These are phyloP conservation scores for human DNA, from an alignment of 2,113 vertebrate genomes.

Conservation along the genomic window GRCh38 chr11:78221001-78221500, in stretches of 20 bases:
- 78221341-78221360: too few relatives aligned
- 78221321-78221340: not conserved
- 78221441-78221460: not conserved
- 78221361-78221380: not conserved
- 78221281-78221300: not conserved
- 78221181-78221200: not conserved
- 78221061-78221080: not conserved
- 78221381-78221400: not conserved
- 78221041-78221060: not conserved
- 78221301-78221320: rapidly evolving
- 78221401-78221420: not conserved
- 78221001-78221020: not conserved
- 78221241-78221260: not conserved
- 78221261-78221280: not conserved
- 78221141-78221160: not conserved
- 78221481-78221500: not conserved
- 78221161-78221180: too few relatives aligned
- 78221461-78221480: too few relatives aligned
- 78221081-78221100: not conserved
- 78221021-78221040: not conserved
- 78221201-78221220: not conserved
- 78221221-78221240: not conserved
- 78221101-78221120: not conserved
- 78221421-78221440: not conserved
- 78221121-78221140: not conserved